Conservation (phyloP, 1,140 invertebrate genomes). For the Drosophila watanabei region DNA sequence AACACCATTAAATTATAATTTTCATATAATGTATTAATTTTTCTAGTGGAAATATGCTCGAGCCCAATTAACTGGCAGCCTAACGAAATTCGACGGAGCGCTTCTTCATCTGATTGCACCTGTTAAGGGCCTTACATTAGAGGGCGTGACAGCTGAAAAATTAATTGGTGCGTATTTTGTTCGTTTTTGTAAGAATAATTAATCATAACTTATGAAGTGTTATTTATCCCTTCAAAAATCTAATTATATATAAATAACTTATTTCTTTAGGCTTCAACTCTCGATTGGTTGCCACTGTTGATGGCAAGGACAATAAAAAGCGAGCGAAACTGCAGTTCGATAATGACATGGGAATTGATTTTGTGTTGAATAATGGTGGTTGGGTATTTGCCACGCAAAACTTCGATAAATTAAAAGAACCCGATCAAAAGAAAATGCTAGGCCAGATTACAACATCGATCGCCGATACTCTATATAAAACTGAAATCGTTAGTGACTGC, state of each 20-base stretch:
- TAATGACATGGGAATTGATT: slow-evolving; percentile 87
- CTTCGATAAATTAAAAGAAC: slow-evolving; percentile 69
- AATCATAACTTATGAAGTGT: no score
- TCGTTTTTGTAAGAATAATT: background rate
- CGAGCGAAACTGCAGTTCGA: slow-evolving; percentile 86
- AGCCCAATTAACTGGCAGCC: slow-evolving; percentile 60
- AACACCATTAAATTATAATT: background rate
- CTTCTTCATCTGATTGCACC: slow-evolving; percentile 75
- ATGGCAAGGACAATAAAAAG: slow-evolving; percentile 88
- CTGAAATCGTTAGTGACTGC: slow-evolving; percentile 76
- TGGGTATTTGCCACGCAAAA: slow-evolving; percentile 80
- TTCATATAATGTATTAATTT: background rate
- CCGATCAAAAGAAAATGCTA: slow-evolving; percentile 71
- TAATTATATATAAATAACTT: background rate
- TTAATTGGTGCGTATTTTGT: slow-evolving; percentile 62
- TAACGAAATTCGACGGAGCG: slow-evolving; percentile 71
- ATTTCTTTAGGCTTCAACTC: slow-evolving; percentile 83
- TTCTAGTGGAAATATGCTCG: slow-evolving; percentile 68
- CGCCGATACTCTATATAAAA: slow-evolving; percentile 80
- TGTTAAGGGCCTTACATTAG: slow-evolving; percentile 71
- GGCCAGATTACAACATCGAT: slow-evolving; percentile 66
- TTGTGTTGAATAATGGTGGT: slow-evolving; percentile 73
- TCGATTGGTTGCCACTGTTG: slow-evolving; percentile 86
- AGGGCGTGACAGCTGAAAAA: slow-evolving; percentile 71
- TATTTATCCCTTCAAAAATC: background rate